These are phyloP conservation scores for Gibbula magus DNA, from an alignment of 2,888 invertebrate genomes.

Conservation along the genomic window DNA sequence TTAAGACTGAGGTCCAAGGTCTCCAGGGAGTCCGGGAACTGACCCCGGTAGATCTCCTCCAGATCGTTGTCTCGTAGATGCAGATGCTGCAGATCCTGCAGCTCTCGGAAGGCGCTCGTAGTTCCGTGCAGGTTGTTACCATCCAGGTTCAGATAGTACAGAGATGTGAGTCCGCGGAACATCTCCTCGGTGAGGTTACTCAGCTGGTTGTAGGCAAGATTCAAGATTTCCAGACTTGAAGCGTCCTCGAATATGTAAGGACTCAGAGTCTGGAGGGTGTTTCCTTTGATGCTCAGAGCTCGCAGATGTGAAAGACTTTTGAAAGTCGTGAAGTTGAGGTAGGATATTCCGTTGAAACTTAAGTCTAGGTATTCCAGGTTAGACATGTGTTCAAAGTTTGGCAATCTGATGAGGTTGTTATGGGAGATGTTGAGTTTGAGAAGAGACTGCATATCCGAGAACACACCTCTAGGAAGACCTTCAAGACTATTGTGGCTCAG, in stretches of 20 bases:
- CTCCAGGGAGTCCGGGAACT: conserved; percentile 53
- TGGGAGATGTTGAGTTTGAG: conserved; percentile 33
- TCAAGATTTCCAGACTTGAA: conserved; percentile 40
- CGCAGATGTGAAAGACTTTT: conserved; percentile 40
- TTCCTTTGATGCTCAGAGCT: conserved; percentile 41
- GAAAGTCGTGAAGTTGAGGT: conserved; percentile 41
- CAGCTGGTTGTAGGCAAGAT: conserved; percentile 49
- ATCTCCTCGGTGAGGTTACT: conserved; percentile 45
- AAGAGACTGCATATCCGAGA: conserved; percentile 26
- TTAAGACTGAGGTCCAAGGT: conserved; percentile 54
- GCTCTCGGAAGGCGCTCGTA: conserved; percentile 43
- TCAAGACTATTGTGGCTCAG: conserved; percentile 33
- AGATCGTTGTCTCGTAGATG: conserved; percentile 40
- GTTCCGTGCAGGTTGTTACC: conserved; percentile 46
- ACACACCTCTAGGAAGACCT: neutral
- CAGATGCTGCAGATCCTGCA: conserved; percentile 41
- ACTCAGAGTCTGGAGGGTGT: conserved; percentile 41
- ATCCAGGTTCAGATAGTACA: conserved; percentile 43
- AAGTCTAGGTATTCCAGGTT: conserved; percentile 40
- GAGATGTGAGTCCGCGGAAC: conserved; percentile 38
- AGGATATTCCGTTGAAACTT: conserved; percentile 44
- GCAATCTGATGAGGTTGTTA: conserved; percentile 31
- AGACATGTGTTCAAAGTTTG: neutral
- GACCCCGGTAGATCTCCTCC: conserved; percentile 30
- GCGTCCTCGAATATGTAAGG: conserved; percentile 49